Percentiles rank a stretch among this genome's conserved stretches.
Conservation (phyloP, 35 echinoderm and acorn worm species). For the Apostichopus japonicus region DNA sequence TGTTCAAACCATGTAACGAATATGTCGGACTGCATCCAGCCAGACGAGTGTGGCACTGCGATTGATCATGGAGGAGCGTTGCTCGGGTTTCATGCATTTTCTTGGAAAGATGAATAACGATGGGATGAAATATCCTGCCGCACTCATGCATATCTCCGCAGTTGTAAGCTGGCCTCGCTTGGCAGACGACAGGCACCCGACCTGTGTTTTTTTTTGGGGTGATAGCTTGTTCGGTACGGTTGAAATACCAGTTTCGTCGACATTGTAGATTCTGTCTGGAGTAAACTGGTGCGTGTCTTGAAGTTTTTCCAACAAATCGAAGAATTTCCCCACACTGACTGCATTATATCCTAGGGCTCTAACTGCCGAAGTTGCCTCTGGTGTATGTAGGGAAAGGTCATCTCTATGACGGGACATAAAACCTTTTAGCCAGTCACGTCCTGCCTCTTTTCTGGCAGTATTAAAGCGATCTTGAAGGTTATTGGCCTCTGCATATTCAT, state of each 20-base stretch:
- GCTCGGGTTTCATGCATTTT: conserved; percentile 48
- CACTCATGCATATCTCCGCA: conserved; percentile 57
- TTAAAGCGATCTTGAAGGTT: conserved; percentile 12
- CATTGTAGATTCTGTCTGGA: conserved; percentile 30
- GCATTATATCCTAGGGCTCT: neutral
- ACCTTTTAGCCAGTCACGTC: conserved; percentile 6
- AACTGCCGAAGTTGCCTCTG: conserved; percentile 52
- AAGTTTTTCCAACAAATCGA: conserved; percentile 38
- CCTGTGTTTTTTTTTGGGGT: conserved; percentile 42
- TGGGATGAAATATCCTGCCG: conserved; percentile 29
- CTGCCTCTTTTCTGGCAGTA: neutral
- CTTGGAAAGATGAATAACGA: conserved; percentile 54
- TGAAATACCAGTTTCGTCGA: conserved; percentile 56
- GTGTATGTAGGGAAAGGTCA: neutral
- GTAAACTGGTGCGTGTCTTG: conserved; percentile 1
- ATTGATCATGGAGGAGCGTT: conserved; percentile 44
- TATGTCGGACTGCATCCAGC: conserved; percentile 43
- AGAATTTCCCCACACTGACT: conserved; percentile 11
- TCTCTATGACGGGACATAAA: conserved; percentile 32
- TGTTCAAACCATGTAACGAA: conserved; percentile 58
- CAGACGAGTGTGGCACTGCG: conserved; percentile 18
- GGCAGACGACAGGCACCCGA: neutral
- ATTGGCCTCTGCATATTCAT: conserved; percentile 26
- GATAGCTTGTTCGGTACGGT: conserved; percentile 51
- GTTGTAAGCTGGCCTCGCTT: conserved; percentile 16